Base-by-base conservation (phyloP, 2,797 vertebrate species). In the Tragopan temminckii region DNA sequence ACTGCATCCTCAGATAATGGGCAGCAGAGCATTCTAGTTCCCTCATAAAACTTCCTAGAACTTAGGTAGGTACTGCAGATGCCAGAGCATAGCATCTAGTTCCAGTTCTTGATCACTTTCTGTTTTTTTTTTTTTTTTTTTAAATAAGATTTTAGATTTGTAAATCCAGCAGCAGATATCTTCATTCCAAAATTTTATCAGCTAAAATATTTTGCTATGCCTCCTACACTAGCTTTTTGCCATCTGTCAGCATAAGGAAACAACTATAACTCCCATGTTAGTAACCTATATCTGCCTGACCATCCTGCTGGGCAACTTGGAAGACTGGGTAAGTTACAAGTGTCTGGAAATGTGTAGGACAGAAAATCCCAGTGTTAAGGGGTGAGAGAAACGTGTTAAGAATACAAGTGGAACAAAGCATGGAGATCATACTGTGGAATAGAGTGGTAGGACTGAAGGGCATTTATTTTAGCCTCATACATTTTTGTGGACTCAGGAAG, bases 271-370 rank as follows among this genome's bases (percentile, higher is more conserved):
- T 66, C 35, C 45, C 6, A 16, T 5, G 33, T 40, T 61, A 85
- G 48, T 77, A 61, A 58, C 20, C 4, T 20, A 11, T 33, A 12
- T n/a, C 42, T 68, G 7, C n/a, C 21, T 42, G 8, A 66, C 36
- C 27, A 11, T 25, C 27, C 24, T 61, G 11, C 62, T 72, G 55
- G 14, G 17, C 6, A 43, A 24, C 68, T 80, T 10, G 68, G 9
- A 10, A 61, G n/a, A 10, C 7, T 76, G 24, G 3, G 74, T 71
- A 74, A 67, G 12, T 31, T 63, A 85, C 35, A 45, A 7, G 3
- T 61, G 23, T 21, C 17, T 27, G 33, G 40, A 91, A 87, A 36
- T n/a, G 1, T 0, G 0, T 16, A 58, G n/a, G 52, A 19, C 4
- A 63, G 18, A 64, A 85, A 85, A 67, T 3, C 35, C 24, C 3